Evolutionary conservation across 2,113 vertebrate genomes (phyloP), one percentile per base, ranked within the genome.

Genomic region (Eclectus roratus): DNA sequence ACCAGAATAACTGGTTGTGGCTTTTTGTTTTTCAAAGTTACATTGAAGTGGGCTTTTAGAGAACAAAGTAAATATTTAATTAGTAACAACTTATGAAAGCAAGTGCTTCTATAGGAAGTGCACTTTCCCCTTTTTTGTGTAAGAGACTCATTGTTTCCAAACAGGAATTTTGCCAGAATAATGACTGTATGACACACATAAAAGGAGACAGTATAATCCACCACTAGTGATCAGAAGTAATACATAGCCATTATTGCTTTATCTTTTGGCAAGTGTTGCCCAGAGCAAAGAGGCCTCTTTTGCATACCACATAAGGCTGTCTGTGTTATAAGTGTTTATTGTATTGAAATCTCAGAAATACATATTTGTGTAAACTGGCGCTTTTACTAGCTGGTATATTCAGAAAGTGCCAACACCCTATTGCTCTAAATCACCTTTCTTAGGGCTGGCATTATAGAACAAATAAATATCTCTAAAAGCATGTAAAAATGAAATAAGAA

Each of bases 51-150:
- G 23, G 29, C 13, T 92, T 90, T 90, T 83, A 94, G 89, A 88
- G 47, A 86, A 33, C 17, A 88, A 80, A 96, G 85, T 94, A 96
- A 94, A 97, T 95, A 92, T 97, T 96, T 95, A 73, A 90, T 90
- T 84, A 84, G 44, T 23, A 63, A 33, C 43, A 73, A 80, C 80
- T 93, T 96, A 76, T 70, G 49, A 85, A 93, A 80, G 31, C 24
- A 91, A 86, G 88, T 93, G 53, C 49, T 29, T 92, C n/a, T 81
- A 82, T 78, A 91, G 87, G 68, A 94, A 96, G 33, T 78, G 29
- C 4, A 64, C 37, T 71, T 88, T 78, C 58, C 25, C 39, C 39
- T 91, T 73, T 61, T 71, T 80, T 90, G 9, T 50, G 7, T 88
- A 81, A 93, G 35, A 85, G 35, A 44, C 31, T 77, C 6, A 47